These are phyloP conservation scores for Phaedon cochleariae DNA, from an alignment of 2,888 invertebrate genomes.

Conservation along the genomic window DNA sequence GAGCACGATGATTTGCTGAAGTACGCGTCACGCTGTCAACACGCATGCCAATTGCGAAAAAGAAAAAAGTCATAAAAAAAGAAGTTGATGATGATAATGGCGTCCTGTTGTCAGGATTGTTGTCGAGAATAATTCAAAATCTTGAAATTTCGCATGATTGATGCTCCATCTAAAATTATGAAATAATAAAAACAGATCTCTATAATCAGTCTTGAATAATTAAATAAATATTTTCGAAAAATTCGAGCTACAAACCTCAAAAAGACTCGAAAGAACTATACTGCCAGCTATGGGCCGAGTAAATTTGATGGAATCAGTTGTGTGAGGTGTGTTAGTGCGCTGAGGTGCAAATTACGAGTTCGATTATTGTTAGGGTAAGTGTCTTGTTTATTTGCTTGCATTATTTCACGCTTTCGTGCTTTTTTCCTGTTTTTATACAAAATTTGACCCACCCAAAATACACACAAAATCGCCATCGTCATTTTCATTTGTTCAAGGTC, in stretches of 20 bases:
- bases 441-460: conserved; percentile 55
- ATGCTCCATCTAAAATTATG: conserved; percentile 58
- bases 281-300: neutral
- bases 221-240: conserved; percentile 41
- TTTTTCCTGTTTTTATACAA: conserved; percentile 41
- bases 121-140: conserved; percentile 53
- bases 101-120: conserved; percentile 59
- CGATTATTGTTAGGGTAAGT: conserved; percentile 52
- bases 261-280: conserved; percentile 29
- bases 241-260: conserved; percentile 37
- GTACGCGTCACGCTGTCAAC: too few relatives aligned
- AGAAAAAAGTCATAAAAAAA: conserved; percentile 9
- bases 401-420: conserved; percentile 31
- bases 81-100: conserved; percentile 54
- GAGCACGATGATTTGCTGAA: neutral
- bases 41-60: conserved; percentile 37
- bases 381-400: conserved; percentile 35
- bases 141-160: conserved; percentile 57
- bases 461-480: conserved; percentile 48
- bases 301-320: conserved; percentile 34
- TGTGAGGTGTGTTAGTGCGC: conserved; percentile 40
- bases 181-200: conserved; percentile 46
- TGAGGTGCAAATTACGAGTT: conserved; percentile 38
- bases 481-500: conserved; percentile 56
- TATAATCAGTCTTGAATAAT: conserved; percentile 28